Percentiles rank a stretch among this genome's conserved stretches.
Conservation (phyloP, 92 coral and sea anemone species). For the Epizoanthus illoricatus region DNA sequence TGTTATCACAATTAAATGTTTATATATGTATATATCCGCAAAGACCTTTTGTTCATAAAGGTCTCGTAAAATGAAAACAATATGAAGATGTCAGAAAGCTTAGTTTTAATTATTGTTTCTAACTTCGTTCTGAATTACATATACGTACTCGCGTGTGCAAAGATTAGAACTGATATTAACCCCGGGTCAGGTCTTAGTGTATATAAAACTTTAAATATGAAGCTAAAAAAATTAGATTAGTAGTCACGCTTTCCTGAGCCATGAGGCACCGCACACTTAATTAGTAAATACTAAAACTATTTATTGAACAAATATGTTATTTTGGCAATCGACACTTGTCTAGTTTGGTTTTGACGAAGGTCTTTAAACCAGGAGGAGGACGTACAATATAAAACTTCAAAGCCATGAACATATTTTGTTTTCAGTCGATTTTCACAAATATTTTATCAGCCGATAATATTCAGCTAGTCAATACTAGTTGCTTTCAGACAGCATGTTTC, state of each 20-base stretch:
- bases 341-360: background rate
- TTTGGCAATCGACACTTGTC: background rate
- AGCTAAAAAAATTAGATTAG: too few species aligned
- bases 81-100: background rate
- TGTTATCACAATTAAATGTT: conserved; percentile 27
- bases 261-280: background rate
- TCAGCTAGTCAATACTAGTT: background rate
- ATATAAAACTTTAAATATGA: too few species aligned
- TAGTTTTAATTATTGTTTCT: background rate
- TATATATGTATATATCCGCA: conserved; percentile 1
- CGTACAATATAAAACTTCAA: too few species aligned
- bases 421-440: background rate
- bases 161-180: background rate
- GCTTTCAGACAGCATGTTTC: background rate
- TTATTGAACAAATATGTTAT: conserved; percentile 1
- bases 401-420: background rate
- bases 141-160: background rate
- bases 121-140: background rate
- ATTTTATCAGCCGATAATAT: background rate
- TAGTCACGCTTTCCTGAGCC: background rate
- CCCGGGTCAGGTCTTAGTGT: background rate
- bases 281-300: conserved; percentile 4
- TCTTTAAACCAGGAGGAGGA: too few species aligned
- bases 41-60: background rate
- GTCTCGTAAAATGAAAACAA: conserved; percentile 8